phyloP scores from a whole-genome alignment of 2,888 invertebrate species.

The Acleris sparsana region DNA sequence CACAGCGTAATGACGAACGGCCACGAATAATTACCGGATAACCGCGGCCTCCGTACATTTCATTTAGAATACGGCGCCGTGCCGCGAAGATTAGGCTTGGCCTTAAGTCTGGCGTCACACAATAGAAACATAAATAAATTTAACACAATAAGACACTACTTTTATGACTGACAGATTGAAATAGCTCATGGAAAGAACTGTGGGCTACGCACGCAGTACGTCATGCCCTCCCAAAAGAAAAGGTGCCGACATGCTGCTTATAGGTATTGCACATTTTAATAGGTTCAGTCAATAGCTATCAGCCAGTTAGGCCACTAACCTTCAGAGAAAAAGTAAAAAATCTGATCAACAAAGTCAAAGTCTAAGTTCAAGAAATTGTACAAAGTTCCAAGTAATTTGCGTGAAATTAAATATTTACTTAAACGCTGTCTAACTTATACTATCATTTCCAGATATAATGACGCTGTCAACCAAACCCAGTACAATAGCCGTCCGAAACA shows the following conservation, averaged over 20 bases:
- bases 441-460: constrained; percentile 65
- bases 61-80: constrained; percentile 68
- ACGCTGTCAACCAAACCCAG: constrained; percentile 46
- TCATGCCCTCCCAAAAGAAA: too few relatives aligned
- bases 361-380: too few relatives aligned
- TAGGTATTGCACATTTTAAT: too few relatives aligned
- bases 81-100: constrained; percentile 48
- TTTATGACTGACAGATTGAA: too few relatives aligned
- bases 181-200: too few relatives aligned
- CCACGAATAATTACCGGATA: constrained; percentile 79
- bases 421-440: neutral
- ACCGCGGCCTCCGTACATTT: constrained; percentile 72
- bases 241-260: too few relatives aligned
- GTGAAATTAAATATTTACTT: neutral
- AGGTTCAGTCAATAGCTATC: too few relatives aligned
- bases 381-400: neutral
- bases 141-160: neutral
- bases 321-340: too few relatives aligned
- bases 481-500: constrained; percentile 43
- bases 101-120: constrained; percentile 3
- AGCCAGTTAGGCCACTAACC: too few relatives aligned
- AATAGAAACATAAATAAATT: constrained; percentile 8
- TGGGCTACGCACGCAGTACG: too few relatives aligned
- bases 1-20: constrained; percentile 75
- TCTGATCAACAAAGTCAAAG: too few relatives aligned